A percentile compares a stretch with the other conserved stretches of the same genome.
These are phyloP conservation scores for Amphiura filiformis DNA, from an alignment of 35 echinoderm and acorn worm species.

Conservation along the genomic window DNA sequence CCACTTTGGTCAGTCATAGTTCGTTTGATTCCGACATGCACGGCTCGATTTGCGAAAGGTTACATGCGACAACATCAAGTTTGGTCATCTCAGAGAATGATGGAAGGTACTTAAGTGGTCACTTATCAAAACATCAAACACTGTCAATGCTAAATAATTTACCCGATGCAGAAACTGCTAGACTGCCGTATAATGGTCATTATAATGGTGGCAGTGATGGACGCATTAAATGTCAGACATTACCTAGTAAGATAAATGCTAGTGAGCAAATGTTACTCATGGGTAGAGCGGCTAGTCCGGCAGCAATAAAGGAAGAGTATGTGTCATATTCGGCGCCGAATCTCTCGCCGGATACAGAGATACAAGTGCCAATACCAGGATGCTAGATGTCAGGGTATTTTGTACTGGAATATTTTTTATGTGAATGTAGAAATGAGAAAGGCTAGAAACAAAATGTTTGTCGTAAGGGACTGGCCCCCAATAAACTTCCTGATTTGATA, in stretches of 20 bases:
- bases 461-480: too few species aligned
- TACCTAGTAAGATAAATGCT: constrained; percentile 91
- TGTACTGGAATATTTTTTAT: too few species aligned
- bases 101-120: constrained; percentile 33
- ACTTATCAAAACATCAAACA: constrained; percentile 92
- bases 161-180: constrained; percentile 28
- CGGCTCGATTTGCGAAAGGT: constrained; percentile 51
- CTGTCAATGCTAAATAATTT: constrained; percentile 72
- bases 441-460: too few species aligned
- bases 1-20: constrained; percentile 83
- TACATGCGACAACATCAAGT: constrained; percentile 60
- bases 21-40: constrained; percentile 96
- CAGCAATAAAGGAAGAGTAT: constrained; percentile 69
- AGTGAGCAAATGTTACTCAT: constrained; percentile 86
- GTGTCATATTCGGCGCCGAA: constrained; percentile 96
- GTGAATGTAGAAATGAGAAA: too few species aligned
- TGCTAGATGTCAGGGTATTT: too few species aligned
- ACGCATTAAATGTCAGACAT: constrained; percentile 85
- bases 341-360: constrained; percentile 76
- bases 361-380: background rate
- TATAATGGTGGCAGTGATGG: constrained; percentile 62
- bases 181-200: constrained; percentile 26
- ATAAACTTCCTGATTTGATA: too few species aligned
- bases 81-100: constrained; percentile 40
- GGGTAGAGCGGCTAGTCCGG: constrained; percentile 48